Percentiles rank a stretch among this genome's conserved stretches.
These are phyloP conservation scores for Anas acuta DNA, from an alignment of 2,797 vertebrate genomes.

Conservation along the genomic window DNA sequence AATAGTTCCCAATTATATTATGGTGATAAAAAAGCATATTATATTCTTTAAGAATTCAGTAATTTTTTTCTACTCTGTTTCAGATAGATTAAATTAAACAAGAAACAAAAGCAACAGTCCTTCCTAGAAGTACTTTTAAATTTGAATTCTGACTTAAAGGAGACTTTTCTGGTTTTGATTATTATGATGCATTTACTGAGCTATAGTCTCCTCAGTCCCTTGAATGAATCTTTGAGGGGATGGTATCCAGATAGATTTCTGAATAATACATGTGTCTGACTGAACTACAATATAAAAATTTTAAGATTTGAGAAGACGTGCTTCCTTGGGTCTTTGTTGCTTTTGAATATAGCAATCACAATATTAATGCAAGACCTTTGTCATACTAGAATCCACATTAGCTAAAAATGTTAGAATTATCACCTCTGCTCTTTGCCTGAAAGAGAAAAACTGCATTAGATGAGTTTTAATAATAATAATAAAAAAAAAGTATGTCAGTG, in stretches of 20 bases:
- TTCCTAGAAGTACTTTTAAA: constrained; percentile 17
- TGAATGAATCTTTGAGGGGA: not conserved
- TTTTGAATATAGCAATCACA: not conserved
- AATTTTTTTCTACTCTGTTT: not conserved
- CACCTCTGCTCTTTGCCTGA: constrained; percentile 21
- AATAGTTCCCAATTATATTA: constrained; percentile 49
- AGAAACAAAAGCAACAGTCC: not conserved
- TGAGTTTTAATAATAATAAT: not conserved
- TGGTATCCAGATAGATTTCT: not conserved
- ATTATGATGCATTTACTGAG: not conserved
- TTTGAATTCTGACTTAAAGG: constrained; percentile 30
- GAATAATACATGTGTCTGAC: constrained; percentile 16
- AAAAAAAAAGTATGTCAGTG: not conserved
- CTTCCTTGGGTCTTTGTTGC: not conserved
- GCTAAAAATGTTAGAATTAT: not conserved
- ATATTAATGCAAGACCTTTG: constrained; percentile 18
- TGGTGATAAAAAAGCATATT: not conserved
- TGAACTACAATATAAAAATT: constrained; percentile 3
- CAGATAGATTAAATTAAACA: constrained; percentile 49
- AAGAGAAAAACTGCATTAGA: not conserved
- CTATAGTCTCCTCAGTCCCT: not conserved
- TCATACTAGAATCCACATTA: constrained; percentile 4
- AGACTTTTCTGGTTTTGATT: constrained; percentile 35
- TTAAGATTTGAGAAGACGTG: not conserved
- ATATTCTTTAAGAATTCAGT: not conserved